phyloP scores from a whole-genome alignment of 2,113 vertebrate species.

The Isichthys henryi region DNA sequence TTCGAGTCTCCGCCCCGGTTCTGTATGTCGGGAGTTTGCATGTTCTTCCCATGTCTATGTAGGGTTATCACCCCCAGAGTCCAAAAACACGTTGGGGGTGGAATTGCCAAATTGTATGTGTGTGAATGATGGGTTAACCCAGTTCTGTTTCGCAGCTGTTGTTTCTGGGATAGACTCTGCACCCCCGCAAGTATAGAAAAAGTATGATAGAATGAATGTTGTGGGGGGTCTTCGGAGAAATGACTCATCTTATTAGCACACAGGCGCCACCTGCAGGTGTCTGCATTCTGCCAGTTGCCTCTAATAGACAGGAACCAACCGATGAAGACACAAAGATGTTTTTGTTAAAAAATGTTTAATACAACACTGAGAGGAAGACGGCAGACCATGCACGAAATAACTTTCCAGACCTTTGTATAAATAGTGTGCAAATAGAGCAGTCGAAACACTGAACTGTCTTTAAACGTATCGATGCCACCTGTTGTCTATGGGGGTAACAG shows the following conservation, averaged over 20 bases:
- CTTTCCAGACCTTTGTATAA: conserved; percentile 23
- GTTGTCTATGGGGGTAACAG: background rate
- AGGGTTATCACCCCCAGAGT: background rate
- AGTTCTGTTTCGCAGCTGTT: background rate
- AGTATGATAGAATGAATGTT: background rate
- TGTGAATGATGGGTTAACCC: background rate
- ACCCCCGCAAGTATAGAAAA: background rate
- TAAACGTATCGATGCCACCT: background rate
- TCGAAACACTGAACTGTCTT: background rate
- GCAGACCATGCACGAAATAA: background rate
- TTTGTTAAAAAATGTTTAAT: conserved; percentile 23
- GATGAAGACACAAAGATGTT: background rate
- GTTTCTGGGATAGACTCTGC: background rate
- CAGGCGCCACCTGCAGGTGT: background rate
- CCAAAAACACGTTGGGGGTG: background rate
- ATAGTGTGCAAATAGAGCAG: conserved; percentile 28
- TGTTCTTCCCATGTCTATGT: background rate
- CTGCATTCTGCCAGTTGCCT: background rate
- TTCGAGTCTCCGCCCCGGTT: background rate
- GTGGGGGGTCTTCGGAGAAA: background rate
- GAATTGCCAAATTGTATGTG: background rate
- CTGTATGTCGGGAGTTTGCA: background rate
- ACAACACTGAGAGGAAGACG: background rate
- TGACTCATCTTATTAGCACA: background rate
- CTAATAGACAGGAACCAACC: background rate